Percentiles rank a stretch among this genome's conserved stretches.
Conservation (phyloP, 2,888 invertebrate genomes). For the Chymomyza amoena region DNA sequence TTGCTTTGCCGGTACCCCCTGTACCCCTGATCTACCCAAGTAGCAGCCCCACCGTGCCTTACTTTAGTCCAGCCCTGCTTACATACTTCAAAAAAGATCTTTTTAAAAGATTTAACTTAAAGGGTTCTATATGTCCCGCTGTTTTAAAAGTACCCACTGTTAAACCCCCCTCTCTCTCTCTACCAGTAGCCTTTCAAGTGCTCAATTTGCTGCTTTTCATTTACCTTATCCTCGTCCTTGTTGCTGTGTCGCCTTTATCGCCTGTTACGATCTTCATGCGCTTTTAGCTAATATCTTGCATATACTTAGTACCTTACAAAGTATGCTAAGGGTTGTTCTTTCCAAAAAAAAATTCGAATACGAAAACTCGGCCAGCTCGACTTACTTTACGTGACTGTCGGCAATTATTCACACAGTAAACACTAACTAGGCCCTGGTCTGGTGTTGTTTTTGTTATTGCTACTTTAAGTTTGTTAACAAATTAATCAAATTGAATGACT, state of each 20-base stretch:
- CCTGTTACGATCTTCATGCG: slow-evolving; percentile 69
- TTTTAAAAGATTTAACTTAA: slow-evolving; percentile 30
- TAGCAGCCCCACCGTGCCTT: too few relatives aligned
- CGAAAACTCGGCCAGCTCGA: neutral
- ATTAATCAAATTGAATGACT: slow-evolving; percentile 76
- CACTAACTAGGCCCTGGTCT: neutral
- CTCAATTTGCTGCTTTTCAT: slow-evolving; percentile 67
- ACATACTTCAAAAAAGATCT: slow-evolving; percentile 8
- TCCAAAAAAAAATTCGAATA: neutral
- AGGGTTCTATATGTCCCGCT: slow-evolving; percentile 17
- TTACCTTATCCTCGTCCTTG: slow-evolving; percentile 23
- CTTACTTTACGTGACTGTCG: slow-evolving; percentile 61
- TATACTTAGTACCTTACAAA: slow-evolving; percentile 10
- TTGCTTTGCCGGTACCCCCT: too few relatives aligned
- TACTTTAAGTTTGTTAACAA: slow-evolving; percentile 77
- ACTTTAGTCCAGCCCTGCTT: too few relatives aligned
- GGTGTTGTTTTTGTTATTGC: slow-evolving; percentile 57
- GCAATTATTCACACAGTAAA: slow-evolving; percentile 67
- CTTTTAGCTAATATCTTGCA: slow-evolving; percentile 61
- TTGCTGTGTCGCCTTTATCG: slow-evolving; percentile 52
- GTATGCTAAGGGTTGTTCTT: slow-evolving; percentile 30
- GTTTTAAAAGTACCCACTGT: slow-evolving; percentile 3
- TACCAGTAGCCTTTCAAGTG: slow-evolving; percentile 64
- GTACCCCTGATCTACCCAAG: too few relatives aligned
- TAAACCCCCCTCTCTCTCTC: slow-evolving; percentile 6